Conservation (phyloP, 2,797 vertebrate species). For the Chanos chanos region DNA sequence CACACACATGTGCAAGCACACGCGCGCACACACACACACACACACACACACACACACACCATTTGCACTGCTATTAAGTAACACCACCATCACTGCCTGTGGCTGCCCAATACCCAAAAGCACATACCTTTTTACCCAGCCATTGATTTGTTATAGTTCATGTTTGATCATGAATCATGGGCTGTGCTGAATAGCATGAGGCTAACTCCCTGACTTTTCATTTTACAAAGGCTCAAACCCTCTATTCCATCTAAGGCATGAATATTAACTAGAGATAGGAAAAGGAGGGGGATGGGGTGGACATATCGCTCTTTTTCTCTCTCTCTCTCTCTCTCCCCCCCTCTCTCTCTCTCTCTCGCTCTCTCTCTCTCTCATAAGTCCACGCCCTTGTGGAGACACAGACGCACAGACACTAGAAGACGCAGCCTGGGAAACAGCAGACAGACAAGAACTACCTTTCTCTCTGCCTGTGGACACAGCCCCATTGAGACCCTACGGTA, state of each 20-base stretch:
- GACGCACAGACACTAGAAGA: slow-evolving; percentile 64
- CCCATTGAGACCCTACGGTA: slow-evolving; percentile 20
- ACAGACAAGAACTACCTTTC: slow-evolving; percentile 54
- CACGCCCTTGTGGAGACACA: slow-evolving; percentile 60
- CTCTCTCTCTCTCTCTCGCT: slow-evolving; percentile 16
- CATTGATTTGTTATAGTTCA: slow-evolving; percentile 30
- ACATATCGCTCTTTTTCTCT: slow-evolving; percentile 15
- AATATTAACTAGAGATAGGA: slow-evolving; percentile 53
- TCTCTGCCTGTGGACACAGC: slow-evolving; percentile 39
- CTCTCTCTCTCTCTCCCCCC: slow-evolving; percentile 12
- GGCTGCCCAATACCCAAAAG: neutral
- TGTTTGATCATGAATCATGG: slow-evolving; percentile 22
- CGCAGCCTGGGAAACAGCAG: slow-evolving; percentile 32
- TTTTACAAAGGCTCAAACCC: slow-evolving; percentile 12
- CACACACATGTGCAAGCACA: neutral
- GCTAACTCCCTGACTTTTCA: slow-evolving; percentile 37
- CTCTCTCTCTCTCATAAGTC: slow-evolving; percentile 61
- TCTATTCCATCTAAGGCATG: slow-evolving; percentile 45
- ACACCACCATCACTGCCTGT: slow-evolving; percentile 13
- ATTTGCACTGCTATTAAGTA: slow-evolving; percentile 3
- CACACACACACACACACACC: neutral
- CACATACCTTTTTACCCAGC: neutral
- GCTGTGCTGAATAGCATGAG: slow-evolving; percentile 36
- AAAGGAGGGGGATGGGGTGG: slow-evolving; percentile 4
- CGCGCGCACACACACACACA: neutral